A percentile compares a stretch with the other conserved stretches of the same genome.
These are phyloP conservation scores for Propithecus deckenii DNA, from an alignment of 2,797 vertebrate genomes.

Conservation along the genomic window DNA sequence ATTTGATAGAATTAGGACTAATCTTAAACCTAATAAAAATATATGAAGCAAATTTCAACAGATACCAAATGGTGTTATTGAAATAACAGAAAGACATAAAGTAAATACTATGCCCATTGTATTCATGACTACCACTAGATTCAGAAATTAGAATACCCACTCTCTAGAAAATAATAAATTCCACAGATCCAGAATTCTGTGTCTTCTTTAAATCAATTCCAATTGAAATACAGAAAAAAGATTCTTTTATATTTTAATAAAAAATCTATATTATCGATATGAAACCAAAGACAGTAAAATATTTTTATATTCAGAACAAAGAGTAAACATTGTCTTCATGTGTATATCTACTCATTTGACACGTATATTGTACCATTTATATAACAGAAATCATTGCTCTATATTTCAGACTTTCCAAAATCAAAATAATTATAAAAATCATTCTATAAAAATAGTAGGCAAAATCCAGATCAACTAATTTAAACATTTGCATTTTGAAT, in stretches of 20 bases:
- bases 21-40: not conserved
- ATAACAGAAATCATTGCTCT: not conserved
- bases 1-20: not conserved
- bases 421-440: conserved; percentile 4
- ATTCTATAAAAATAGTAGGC: not conserved
- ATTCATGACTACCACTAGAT: not conserved
- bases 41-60: not conserved
- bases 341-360: not conserved
- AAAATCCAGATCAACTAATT: not conserved
- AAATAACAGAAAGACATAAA: not conserved
- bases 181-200: not conserved
- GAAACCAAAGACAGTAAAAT: not conserved
- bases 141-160: not conserved
- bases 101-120: not conserved
- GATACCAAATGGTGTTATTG: not conserved
- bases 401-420: not conserved
- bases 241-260: not conserved
- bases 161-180: not conserved
- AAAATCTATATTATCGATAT: not conserved
- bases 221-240: not conserved
- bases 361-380: not conserved
- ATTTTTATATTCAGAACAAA: conserved; percentile 8
- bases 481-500: not conserved
- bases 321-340: not conserved
- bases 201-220: not conserved